phyloP scores from a whole-genome alignment of 92 coral and sea anemone species.

The Porites cylindrica region DNA sequence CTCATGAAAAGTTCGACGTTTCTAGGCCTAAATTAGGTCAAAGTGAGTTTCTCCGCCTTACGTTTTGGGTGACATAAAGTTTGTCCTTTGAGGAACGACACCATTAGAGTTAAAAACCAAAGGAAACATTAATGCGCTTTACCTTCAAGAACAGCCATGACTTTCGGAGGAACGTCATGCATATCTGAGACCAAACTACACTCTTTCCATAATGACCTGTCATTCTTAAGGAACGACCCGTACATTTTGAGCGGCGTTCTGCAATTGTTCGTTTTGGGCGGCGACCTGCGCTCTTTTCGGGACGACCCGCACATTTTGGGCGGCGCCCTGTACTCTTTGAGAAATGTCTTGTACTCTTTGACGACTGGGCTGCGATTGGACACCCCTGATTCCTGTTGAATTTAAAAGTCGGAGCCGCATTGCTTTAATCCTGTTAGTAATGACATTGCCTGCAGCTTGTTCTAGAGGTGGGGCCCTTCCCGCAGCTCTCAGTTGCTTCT shows the following conservation, averaged over 20 bases:
- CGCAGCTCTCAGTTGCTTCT: conserved; percentile 51
- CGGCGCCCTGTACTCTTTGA: background rate
- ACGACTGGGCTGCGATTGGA: background rate
- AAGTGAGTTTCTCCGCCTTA: too few species aligned
- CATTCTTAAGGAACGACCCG: background rate
- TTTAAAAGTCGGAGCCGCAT: background rate
- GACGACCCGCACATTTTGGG: background rate
- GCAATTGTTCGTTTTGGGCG: background rate
- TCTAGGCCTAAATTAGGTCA: too few species aligned
- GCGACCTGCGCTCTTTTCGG: background rate
- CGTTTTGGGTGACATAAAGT: too few species aligned
- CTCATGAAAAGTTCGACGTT: too few species aligned
- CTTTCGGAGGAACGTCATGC: background rate
- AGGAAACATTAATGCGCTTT: too few species aligned
- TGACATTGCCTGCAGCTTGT: conserved; percentile 1
- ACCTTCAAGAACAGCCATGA: background rate
- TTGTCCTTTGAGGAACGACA: background rate
- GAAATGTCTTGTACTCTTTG: background rate
- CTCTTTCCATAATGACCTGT: background rate
- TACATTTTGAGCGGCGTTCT: background rate
- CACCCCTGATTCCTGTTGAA: background rate
- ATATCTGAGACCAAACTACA: background rate
- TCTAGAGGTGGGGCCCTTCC: conserved; percentile 13
- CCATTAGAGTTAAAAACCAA: background rate
- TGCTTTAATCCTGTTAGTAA: conserved; percentile 15